Base-by-base conservation (phyloP, 2,888 invertebrate genomes). In the Drosophila neonasuta region DNA sequence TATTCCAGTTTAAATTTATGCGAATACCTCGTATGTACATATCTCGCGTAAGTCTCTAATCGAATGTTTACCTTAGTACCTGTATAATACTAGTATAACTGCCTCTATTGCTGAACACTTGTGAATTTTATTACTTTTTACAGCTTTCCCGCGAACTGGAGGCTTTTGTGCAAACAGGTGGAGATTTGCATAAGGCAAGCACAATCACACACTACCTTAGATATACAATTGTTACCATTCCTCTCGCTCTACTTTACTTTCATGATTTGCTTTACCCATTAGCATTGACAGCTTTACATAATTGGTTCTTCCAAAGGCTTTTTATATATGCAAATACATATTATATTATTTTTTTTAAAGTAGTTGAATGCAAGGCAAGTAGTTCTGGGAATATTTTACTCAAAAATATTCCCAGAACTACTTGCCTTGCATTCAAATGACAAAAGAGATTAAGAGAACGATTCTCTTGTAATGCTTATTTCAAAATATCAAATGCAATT, bases 61-160 rank as follows among this genome's bases (percentile, higher is more conserved):
- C 61, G 55, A 69, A 56, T 48, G 49, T 64, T 60, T 64, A 58
- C 77, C 34, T 50, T 30, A 15, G 54, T 15, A 41, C 36, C n/a
- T 11, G 36, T n/a, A 36, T 6, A 36, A 36, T 36, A 36, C 36
- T 41, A 6, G 15, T 69, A 58, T 59, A 55, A 62, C 32, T 45
- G 51, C 15, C 49, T 48, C 34, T 15, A 39, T 62, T 73, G 66
- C 59, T 17, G 15, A 48, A 52, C 58, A 46, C 54, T 73, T 63
- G 54, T 67, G 63, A 45, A 44, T 67, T 46, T 76, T 68, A 54
- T 64, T 71, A 52, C n/a, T 42, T 68, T 73, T 72, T 73, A 79
- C 41, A 51, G 66, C 52, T 63, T 45, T 50, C n/a, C 46, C 57
- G 75, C 55, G 45, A 20, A 36, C 36, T 46, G 10, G 65, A 68